These are phyloP conservation scores for Ianthella basta DNA, from an alignment of 37 sponge, comb jelly and placozoan species.

Conservation along the genomic window DNA sequence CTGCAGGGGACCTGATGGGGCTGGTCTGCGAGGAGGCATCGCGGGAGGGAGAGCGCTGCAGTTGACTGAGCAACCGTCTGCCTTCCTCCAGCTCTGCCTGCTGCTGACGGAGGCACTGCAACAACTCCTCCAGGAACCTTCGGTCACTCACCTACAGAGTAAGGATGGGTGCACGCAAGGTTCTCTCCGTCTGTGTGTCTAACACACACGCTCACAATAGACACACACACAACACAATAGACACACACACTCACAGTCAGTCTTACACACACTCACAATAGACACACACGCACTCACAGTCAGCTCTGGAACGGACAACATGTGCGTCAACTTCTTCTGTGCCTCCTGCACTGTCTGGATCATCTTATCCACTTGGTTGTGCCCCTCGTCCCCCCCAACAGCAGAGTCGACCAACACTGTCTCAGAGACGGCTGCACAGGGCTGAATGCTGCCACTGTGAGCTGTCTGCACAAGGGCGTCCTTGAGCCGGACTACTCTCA, in stretches of 20 bases:
- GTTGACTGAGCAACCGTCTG: constrained; percentile 36
- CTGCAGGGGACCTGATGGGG: too few relatives aligned
- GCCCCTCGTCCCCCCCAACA: too few relatives aligned
- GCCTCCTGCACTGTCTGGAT: constrained; percentile 34
- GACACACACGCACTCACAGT: neutral
- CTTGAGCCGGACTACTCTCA: too few relatives aligned
- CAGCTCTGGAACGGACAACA: neutral
- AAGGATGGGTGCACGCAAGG: neutral
- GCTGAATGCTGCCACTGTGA: neutral
- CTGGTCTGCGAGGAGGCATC: constrained; percentile 19
- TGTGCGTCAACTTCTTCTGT: constrained; percentile 8
- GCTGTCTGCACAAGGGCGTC: too few relatives aligned
- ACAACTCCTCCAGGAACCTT: constrained; percentile 67
- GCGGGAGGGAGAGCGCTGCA: constrained; percentile 21
- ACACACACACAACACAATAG: constrained; percentile 29
- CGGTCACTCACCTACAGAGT: constrained; percentile 48
- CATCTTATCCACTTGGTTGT: constrained; percentile 13
- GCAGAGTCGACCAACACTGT: neutral
- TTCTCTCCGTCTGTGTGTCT: neutral
- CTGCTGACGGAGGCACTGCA: constrained; percentile 71
- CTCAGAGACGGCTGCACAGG: neutral
- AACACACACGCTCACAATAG: constrained; percentile 19
- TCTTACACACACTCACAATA: neutral
- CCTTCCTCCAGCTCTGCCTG: constrained; percentile 70
- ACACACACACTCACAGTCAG: constrained; percentile 22